A percentile compares a stretch with the other conserved stretches of the same genome.
phyloP scores from a whole-genome alignment of 1,140 invertebrate genomes.

The Drosophila prosaltans region DNA sequence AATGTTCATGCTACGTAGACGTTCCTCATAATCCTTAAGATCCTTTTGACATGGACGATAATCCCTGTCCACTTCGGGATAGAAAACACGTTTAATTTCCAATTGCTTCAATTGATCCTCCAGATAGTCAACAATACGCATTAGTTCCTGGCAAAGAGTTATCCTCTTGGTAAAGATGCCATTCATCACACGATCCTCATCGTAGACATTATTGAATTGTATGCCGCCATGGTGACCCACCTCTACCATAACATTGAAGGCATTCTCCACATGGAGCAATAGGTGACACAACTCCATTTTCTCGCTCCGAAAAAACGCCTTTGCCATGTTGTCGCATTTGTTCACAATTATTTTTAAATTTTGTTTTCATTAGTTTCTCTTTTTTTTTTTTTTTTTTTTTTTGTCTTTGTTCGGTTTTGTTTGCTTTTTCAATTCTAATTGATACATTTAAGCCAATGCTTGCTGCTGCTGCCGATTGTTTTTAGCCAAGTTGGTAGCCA shows the following conservation, averaged over 20 bases:
- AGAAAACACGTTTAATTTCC: constrained; percentile 95
- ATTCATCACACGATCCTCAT: constrained; percentile 96
- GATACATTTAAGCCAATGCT: constrained; percentile 37
- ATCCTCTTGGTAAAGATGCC: constrained; percentile 96
- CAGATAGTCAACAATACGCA: constrained; percentile 94
- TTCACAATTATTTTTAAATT: not conserved
- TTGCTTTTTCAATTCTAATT: constrained; percentile 8
- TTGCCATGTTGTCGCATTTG: constrained; percentile 29
- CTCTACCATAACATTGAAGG: constrained; percentile 70
- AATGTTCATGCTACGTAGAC: constrained; percentile 89
- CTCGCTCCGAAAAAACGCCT: constrained; percentile 73
- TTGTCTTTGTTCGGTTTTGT: not conserved
- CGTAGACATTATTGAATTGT: constrained; percentile 85
- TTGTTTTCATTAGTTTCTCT: not conserved
- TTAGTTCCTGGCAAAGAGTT: constrained; percentile 94
- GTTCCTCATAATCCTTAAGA: constrained; percentile 96
- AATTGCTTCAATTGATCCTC: constrained; percentile 98
- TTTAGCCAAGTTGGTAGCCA: constrained; percentile 34
- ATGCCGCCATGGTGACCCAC: constrained; percentile 61
- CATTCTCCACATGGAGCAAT: constrained; percentile 65
- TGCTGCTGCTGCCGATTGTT: not conserved
- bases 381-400: constrained; percentile 21
- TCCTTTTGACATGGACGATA: constrained; percentile 98
- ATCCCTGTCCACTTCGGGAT: constrained; percentile 85
- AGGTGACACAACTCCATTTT: constrained; percentile 70